phyloP scores from a whole-genome alignment of 1,140 invertebrate species.

The Microplitis mediator region DNA sequence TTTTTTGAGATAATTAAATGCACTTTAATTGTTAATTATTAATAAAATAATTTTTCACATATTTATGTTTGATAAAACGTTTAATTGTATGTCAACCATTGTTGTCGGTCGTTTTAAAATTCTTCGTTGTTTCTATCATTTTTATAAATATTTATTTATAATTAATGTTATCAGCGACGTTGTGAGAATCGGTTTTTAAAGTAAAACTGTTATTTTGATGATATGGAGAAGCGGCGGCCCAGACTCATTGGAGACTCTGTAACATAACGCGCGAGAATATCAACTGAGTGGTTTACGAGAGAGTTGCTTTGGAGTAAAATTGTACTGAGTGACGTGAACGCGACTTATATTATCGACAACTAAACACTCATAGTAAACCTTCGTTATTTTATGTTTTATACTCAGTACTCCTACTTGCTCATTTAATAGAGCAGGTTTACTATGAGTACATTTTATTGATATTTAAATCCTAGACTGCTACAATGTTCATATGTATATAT shows the following conservation, averaged over 20 bases:
- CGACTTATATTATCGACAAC: too few species aligned
- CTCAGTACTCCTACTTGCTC: too few species aligned
- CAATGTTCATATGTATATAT: too few species aligned
- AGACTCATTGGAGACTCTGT: neutral
- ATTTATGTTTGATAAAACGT: neutral
- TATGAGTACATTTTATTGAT: too few species aligned
- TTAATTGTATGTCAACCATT: neutral
- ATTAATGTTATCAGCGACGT: neutral
- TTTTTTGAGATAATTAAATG: neutral
- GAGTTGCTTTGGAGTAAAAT: neutral
- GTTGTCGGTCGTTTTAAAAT: slow-evolving; percentile 3
- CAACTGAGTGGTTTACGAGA: neutral
- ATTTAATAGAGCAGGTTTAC: too few species aligned
- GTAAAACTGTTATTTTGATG: neutral
- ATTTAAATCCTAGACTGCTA: too few species aligned
- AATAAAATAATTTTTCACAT: neutral
- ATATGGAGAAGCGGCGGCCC: neutral
- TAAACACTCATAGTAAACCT: too few species aligned
- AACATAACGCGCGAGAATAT: too few species aligned
- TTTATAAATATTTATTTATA: neutral
- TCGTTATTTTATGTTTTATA: too few species aligned
- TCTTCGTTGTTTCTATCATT: neutral
- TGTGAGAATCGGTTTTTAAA: too few species aligned
- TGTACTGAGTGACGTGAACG: neutral
- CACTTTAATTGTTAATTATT: neutral